A percentile compares a stretch with the other conserved stretches of the same genome.
These are phyloP conservation scores for Urocynchramus pylzowi DNA, from an alignment of 2,113 vertebrate genomes.

Conservation along the genomic window DNA sequence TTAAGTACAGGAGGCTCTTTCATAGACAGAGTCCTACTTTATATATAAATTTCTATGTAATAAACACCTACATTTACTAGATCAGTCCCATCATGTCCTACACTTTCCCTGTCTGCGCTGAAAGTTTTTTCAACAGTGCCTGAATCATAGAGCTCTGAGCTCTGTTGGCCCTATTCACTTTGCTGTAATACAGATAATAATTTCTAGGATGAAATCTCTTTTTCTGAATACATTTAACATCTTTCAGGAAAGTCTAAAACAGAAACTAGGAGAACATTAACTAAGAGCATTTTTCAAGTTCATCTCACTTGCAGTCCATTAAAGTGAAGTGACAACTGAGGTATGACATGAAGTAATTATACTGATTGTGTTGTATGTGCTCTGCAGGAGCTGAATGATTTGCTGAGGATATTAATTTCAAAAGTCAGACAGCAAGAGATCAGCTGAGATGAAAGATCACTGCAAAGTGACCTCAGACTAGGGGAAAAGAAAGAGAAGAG, in stretches of 20 bases:
- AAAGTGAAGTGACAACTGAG: slow-evolving; percentile 48
- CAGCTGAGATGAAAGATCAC: slow-evolving; percentile 26
- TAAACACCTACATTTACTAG: background rate
- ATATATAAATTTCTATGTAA: background rate
- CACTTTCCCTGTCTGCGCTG: background rate
- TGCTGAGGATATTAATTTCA: slow-evolving; percentile 42
- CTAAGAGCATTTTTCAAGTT: slow-evolving; percentile 29
- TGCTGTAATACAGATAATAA: background rate
- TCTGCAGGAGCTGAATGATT: slow-evolving; percentile 8
- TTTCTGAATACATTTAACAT: background rate
- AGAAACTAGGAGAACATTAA: slow-evolving; percentile 25
- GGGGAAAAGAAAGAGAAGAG: background rate
- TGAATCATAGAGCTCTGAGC: background rate
- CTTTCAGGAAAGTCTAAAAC: slow-evolving; percentile 18
- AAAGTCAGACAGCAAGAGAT: slow-evolving; percentile 33
- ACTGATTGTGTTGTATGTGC: slow-evolving; percentile 47
- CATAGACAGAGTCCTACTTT: background rate
- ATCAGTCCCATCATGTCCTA: background rate
- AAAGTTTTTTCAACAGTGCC: background rate
- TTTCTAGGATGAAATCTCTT: background rate
- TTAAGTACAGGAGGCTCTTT: background rate
- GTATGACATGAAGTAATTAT: slow-evolving; percentile 47
- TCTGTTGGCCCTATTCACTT: background rate
- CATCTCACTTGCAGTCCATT: slow-evolving; percentile 31
- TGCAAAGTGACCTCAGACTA: slow-evolving; percentile 26